Conservation (phyloP, 2,888 invertebrate genomes). For the Drepanosiphum platanoidis region DNA sequence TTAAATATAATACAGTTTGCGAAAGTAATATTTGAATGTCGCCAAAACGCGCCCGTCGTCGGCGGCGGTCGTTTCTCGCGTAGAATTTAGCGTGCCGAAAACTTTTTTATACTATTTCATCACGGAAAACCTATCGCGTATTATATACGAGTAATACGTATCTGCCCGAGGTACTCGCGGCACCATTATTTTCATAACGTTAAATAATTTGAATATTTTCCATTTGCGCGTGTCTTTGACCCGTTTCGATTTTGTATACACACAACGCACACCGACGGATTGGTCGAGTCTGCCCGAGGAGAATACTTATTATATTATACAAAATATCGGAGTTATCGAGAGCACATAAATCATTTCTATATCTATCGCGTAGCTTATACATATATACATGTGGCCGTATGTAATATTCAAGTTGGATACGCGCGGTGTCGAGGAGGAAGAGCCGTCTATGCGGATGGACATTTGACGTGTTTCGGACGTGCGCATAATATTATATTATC, state of each 20-base stretch:
- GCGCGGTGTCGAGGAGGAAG: constrained; percentile 11
- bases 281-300: neutral
- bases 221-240: neutral
- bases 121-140: constrained; percentile 23
- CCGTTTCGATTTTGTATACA: neutral
- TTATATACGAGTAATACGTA: neutral
- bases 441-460: neutral
- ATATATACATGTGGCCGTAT: constrained; percentile 3
- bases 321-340: neutral
- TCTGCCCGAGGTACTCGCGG: neutral
- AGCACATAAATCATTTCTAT: constrained; percentile 12
- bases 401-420: neutral
- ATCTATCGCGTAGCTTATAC: too few species aligned
- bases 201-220: neutral
- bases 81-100: constrained; percentile 12
- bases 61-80: too few species aligned
- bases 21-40: constrained; percentile 23
- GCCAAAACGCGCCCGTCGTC: neutral
- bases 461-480: constrained; percentile 44
- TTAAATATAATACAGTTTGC: constrained; percentile 13
- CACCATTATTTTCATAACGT: neutral
- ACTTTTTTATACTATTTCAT: constrained; percentile 38
- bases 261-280: neutral
- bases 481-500: constrained; percentile 30
- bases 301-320: neutral